Evolutionary conservation across 2,888 invertebrate species (phyloP).

Genomic region (Diarsia dahlii): DNA sequence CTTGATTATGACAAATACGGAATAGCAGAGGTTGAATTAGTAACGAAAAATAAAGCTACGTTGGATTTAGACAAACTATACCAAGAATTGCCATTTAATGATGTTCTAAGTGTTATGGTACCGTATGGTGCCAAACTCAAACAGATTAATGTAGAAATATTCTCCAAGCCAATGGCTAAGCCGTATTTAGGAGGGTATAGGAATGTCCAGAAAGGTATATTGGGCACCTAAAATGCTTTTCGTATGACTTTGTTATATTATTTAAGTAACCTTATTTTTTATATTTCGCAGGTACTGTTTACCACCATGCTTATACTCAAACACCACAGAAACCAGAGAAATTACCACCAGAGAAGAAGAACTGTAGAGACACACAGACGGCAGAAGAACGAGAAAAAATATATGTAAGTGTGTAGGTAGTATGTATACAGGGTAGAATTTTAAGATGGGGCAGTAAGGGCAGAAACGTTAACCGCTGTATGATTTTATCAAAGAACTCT

Average conservation of each 20-base stretch:
- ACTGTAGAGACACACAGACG: slow-evolving; percentile 93
- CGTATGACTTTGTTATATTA: not conserved
- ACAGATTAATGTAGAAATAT: slow-evolving; percentile 88
- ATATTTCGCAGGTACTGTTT: slow-evolving; percentile 89
- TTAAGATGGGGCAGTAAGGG: not conserved
- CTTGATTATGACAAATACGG: slow-evolving; percentile 88
- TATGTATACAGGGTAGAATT: not conserved
- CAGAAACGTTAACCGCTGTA: not conserved
- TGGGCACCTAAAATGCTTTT: not conserved
- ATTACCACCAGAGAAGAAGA: slow-evolving; percentile 87
- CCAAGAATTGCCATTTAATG: slow-evolving; percentile 83
- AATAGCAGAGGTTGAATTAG: slow-evolving; percentile 85
- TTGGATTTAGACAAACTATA: slow-evolving; percentile 85
- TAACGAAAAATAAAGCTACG: slow-evolving; percentile 83
- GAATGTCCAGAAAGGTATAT: slow-evolving; percentile 92
- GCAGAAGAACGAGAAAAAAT: slow-evolving; percentile 88
- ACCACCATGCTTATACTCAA: slow-evolving; percentile 96
- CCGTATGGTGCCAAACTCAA: slow-evolving; percentile 82
- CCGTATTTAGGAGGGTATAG: slow-evolving; percentile 96
- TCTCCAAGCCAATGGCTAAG: slow-evolving; percentile 91
- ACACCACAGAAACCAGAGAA: slow-evolving; percentile 92
- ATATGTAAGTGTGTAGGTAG: slow-evolving; percentile 75
- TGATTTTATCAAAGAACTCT: not conserved
- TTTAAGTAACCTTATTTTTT: not conserved
- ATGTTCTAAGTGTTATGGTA: slow-evolving; percentile 86